Percentiles rank a stretch among this genome's conserved stretches.
These are phyloP conservation scores for Oscheius sp. DNA, from an alignment of 2,888 invertebrate species.

Conservation along the genomic window DNA sequence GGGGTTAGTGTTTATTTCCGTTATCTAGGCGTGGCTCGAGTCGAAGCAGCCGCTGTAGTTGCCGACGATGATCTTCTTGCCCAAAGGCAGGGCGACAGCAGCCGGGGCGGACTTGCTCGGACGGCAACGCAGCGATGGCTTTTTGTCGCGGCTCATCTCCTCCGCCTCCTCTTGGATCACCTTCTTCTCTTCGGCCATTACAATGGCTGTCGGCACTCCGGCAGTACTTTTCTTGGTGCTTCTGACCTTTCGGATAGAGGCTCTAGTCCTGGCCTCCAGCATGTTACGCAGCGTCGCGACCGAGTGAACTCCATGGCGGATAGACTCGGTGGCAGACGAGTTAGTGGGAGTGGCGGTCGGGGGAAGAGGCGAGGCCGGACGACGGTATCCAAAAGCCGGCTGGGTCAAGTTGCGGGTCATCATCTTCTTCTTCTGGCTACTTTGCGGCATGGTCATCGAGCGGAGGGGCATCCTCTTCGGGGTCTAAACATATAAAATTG, in stretches of 20 bases:
- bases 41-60: slow-evolving; percentile 13
- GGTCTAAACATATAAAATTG: too few relatives aligned
- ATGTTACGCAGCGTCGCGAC: slow-evolving; percentile 18
- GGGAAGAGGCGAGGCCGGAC: slow-evolving; percentile 1
- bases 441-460: too few relatives aligned
- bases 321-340: background rate
- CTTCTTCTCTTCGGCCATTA: slow-evolving; percentile 20
- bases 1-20: slow-evolving; percentile 15
- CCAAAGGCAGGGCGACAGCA: background rate
- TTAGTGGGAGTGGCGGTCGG: background rate
- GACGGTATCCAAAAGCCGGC: too few relatives aligned
- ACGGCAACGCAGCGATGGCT: background rate
- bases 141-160: background rate
- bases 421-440: background rate
- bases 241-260: slow-evolving; percentile 4
- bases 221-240: background rate
- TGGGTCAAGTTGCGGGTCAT: background rate
- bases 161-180: background rate
- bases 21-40: slow-evolving; percentile 5
- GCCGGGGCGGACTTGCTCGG: background rate
- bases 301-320: slow-evolving; percentile 10
- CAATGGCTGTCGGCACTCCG: slow-evolving; percentile 13
- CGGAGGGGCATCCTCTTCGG: background rate
- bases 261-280: slow-evolving; percentile 1
- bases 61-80: slow-evolving; percentile 18